phyloP scores from a whole-genome alignment of 2,113 vertebrate species.

The Cephalopterus ornatus region DNA sequence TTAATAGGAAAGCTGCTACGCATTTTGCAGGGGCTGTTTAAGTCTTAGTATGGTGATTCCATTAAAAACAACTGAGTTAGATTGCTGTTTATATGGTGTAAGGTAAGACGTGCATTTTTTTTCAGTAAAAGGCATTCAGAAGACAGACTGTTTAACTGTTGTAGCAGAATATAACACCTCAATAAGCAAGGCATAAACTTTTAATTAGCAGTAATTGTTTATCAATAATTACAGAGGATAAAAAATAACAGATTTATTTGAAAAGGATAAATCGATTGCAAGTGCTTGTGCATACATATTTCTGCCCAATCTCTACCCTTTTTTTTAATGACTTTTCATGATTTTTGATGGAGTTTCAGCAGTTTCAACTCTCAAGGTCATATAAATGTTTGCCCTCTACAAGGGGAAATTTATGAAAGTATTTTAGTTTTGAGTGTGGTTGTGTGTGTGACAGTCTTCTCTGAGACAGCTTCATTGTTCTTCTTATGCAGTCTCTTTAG shows the following conservation, averaged over 20 bases:
- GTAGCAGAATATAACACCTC: background rate
- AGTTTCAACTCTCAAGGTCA: background rate
- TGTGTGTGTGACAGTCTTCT: background rate
- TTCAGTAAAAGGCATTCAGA: background rate
- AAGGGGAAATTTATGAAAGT: background rate
- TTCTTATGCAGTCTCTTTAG: background rate
- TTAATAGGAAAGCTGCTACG: background rate
- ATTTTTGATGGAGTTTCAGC: background rate
- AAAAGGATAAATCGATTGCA: background rate
- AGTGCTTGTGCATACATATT: background rate
- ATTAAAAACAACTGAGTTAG: background rate
- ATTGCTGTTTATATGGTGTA: background rate
- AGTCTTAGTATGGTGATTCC: background rate
- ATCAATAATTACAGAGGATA: background rate
- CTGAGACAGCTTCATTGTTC: background rate
- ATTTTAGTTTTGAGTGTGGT: background rate
- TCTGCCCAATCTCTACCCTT: fast-evolving
- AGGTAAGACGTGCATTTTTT: background rate
- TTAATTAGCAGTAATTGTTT: background rate
- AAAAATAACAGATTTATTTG: background rate
- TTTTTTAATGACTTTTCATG: background rate
- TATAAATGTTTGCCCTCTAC: background rate
- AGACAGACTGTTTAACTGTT: background rate
- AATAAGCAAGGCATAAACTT: background rate
- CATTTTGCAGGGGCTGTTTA: background rate